A percentile compares a stretch with the other conserved stretches of the same genome.
Conservation (phyloP, 2,888 invertebrate genomes). For the Drosophila multiciliata region DNA sequence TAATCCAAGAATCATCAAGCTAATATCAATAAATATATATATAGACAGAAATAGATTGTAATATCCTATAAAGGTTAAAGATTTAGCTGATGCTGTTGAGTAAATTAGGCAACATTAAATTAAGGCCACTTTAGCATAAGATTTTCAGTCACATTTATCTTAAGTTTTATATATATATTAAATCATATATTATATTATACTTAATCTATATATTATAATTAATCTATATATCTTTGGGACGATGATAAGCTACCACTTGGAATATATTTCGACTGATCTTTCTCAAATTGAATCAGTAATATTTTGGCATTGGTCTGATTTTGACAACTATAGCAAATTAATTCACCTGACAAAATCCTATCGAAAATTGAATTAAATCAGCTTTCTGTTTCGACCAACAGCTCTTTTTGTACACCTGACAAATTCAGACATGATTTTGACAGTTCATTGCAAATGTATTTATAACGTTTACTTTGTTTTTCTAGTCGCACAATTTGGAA, state of each 20-base stretch:
- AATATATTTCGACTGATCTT: too few species aligned
- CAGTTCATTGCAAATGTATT: slow-evolving; percentile 32
- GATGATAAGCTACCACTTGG: too few species aligned
- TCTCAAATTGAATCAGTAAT: neutral
- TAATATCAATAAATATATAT: neutral
- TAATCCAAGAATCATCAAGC: slow-evolving; percentile 14
- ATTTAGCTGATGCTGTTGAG: neutral
- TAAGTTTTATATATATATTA: too few species aligned
- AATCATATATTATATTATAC: too few species aligned
- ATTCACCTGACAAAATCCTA: neutral
- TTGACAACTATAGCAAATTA: neutral
- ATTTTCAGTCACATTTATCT: too few species aligned
- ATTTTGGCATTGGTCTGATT: neutral
- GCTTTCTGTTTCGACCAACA: neutral
- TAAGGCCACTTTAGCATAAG: too few species aligned
- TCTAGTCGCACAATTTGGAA: slow-evolving; percentile 25
- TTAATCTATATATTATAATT: too few species aligned
- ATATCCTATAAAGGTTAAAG: neutral
- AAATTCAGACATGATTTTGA: slow-evolving; percentile 9
- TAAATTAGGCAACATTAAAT: too few species aligned
- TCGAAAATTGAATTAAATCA: neutral
- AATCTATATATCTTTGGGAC: neutral
- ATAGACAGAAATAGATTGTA: neutral
- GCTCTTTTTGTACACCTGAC: neutral
- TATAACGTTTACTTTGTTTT: slow-evolving; percentile 47